A percentile compares a stretch with the other conserved stretches of the same genome.
Conservation (phyloP, 92 coral and sea anemone species). For the Epizoanthus fatuus region DNA sequence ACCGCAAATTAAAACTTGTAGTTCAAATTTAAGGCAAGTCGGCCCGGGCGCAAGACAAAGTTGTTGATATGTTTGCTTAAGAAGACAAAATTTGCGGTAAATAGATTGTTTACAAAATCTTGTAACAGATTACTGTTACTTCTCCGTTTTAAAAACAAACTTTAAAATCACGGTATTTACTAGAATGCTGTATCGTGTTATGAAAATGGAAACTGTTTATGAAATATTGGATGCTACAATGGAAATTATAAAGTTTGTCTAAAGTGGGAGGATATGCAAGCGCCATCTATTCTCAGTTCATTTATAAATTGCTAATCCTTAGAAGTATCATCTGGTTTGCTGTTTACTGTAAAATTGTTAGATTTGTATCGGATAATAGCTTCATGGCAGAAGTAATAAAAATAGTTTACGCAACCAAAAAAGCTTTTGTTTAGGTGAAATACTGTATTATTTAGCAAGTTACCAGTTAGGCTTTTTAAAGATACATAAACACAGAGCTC, state of each 20-base stretch:
- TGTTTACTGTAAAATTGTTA: background rate
- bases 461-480: slow-evolving; percentile 1
- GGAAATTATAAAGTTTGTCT: no score
- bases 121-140: slow-evolving; percentile 6
- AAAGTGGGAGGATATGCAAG: background rate
- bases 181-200: background rate
- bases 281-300: background rate
- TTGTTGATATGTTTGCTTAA: slow-evolving; percentile 3
- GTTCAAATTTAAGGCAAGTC: background rate
- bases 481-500: slow-evolving; percentile 19
- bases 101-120: background rate
- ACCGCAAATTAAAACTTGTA: slow-evolving; percentile 1
- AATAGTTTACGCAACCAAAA: slow-evolving; percentile 13
- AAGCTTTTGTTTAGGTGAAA: slow-evolving; percentile 25
- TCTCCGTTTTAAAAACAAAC: background rate
- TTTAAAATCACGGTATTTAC: background rate
- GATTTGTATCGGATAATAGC: slow-evolving; percentile 3
- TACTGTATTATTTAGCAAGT: slow-evolving; percentile 28
- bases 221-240: background rate
- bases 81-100: slow-evolving; percentile 11
- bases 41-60: slow-evolving; percentile 2
- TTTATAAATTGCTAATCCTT: background rate
- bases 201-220: background rate
- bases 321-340: slow-evolving; percentile 14
- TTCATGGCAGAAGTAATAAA: slow-evolving; percentile 17